These are phyloP conservation scores for Emydocephalus ijimae DNA, from an alignment of 2,113 vertebrate species.

Conservation along the genomic window DNA sequence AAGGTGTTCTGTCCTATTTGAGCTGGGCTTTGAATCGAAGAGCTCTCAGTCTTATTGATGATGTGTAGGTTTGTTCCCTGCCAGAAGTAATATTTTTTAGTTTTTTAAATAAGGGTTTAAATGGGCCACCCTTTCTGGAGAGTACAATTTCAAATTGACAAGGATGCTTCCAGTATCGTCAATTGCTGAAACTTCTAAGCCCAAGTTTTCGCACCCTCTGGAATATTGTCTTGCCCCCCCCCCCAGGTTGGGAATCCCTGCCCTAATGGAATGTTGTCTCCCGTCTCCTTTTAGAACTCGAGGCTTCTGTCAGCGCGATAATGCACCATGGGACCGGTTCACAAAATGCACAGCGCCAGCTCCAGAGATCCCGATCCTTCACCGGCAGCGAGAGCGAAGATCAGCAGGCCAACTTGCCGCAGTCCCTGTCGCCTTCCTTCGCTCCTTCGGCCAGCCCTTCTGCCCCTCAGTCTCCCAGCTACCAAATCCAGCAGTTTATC, in stretches of 20 bases:
- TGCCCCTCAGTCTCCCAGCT: slow-evolving; percentile 87
- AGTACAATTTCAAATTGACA: neutral
- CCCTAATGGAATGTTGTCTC: slow-evolving; percentile 41
- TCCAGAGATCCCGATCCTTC: slow-evolving; percentile 88
- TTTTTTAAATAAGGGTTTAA: neutral
- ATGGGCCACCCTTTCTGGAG: neutral
- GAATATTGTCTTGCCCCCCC: too few species aligned
- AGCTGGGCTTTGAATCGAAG: neutral
- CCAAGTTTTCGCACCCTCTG: too few species aligned
- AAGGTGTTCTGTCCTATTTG: neutral
- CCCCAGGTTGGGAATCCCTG: too few species aligned
- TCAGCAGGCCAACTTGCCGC: slow-evolving; percentile 77
- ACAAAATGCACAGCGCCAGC: slow-evolving; percentile 88
- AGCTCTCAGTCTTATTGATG: neutral
- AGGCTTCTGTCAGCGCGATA: slow-evolving; percentile 66
- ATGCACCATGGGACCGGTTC: slow-evolving; percentile 98
- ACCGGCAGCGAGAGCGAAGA: slow-evolving; percentile 88
- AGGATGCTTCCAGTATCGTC: neutral
- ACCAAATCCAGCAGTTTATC: slow-evolving; percentile 80
- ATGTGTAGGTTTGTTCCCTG: neutral
- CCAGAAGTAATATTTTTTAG: neutral
- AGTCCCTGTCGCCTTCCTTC: slow-evolving; percentile 87
- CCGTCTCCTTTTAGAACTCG: slow-evolving; percentile 42
- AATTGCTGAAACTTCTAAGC: neutral
- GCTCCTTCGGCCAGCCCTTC: slow-evolving; percentile 84